These are phyloP conservation scores for Ariolimax columbianus DNA, from an alignment of 2,888 invertebrate genomes.

Conservation along the genomic window DNA sequence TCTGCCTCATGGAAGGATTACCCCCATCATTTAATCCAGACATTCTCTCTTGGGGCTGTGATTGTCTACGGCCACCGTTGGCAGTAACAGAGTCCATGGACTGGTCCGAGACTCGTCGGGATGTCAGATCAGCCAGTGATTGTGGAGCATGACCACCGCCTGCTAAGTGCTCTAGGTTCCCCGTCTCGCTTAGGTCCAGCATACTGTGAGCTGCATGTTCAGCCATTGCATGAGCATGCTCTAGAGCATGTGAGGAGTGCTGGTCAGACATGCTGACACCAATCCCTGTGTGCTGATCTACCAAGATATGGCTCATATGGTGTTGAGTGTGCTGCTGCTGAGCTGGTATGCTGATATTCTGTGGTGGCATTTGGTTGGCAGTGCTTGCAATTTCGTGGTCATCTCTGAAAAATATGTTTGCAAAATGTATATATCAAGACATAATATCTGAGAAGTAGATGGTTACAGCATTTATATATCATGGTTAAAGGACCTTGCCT, in stretches of 20 bases:
- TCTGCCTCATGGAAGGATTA: slow-evolving; percentile 17
- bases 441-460: too few relatives aligned
- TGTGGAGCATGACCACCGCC: slow-evolving; percentile 43
- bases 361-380: slow-evolving; percentile 45
- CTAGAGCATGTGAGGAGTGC: slow-evolving; percentile 9
- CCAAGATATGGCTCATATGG: slow-evolving; percentile 42
- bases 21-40: slow-evolving; percentile 22
- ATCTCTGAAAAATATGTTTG: slow-evolving; percentile 49
- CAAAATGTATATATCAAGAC: too few relatives aligned
- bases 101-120: slow-evolving; percentile 26
- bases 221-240: slow-evolving; percentile 19
- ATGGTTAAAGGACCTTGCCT: too few relatives aligned
- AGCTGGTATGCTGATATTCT: slow-evolving; percentile 43
- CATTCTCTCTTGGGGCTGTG: slow-evolving; percentile 32
- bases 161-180: slow-evolving; percentile 43
- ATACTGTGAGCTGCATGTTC: slow-evolving; percentile 47
- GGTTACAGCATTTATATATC: too few relatives aligned
- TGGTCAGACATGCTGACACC: slow-evolving; percentile 14
- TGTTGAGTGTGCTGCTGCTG: slow-evolving; percentile 44
- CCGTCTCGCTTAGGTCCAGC: slow-evolving; percentile 45
- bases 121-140: slow-evolving; percentile 35
- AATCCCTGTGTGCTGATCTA: slow-evolving; percentile 28
- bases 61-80: slow-evolving; percentile 26
- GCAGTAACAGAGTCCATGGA: slow-evolving; percentile 20
- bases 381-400: slow-evolving; percentile 31